phyloP scores from a whole-genome alignment of 2,888 invertebrate species.

The Lasioglossum oenotherae region DNA sequence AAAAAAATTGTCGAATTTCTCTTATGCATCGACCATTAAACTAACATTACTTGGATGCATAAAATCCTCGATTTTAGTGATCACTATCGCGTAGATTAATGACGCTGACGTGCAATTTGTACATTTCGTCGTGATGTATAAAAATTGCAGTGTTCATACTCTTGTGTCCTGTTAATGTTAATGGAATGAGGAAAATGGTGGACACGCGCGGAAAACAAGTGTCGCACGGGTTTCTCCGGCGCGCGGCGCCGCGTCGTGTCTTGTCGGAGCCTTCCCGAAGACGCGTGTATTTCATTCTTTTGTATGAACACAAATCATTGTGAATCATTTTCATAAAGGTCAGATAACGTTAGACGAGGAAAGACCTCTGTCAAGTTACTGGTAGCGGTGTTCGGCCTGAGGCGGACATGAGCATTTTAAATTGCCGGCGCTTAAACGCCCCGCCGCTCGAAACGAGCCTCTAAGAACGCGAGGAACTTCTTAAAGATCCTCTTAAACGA shows the following conservation, averaged over 20 bases:
- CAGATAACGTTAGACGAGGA: constrained; percentile 46
- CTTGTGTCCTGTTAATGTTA: neutral
- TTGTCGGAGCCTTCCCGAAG: neutral
- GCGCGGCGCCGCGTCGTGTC: neutral
- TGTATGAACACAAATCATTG: constrained; percentile 26
- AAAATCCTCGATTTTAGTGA: neutral
- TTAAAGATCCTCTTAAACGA: constrained; percentile 60
- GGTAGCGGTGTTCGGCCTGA: constrained; percentile 14
- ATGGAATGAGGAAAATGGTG: constrained; percentile 1
- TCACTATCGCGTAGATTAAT: neutral
- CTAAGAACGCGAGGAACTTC: constrained; percentile 55
- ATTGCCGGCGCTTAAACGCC: constrained; percentile 45
- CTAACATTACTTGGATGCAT: neutral
- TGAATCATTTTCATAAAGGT: constrained; percentile 49
- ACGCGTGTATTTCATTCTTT: neutral
- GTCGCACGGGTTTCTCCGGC: neutral
- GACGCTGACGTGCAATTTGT: neutral
- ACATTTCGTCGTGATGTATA: neutral
- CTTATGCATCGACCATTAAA: neutral
- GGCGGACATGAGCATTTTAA: constrained; percentile 38
- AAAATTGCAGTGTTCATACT: neutral
- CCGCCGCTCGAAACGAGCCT: constrained; percentile 36
- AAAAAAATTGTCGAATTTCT: neutral
- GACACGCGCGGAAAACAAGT: neutral
- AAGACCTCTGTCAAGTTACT: constrained; percentile 29